Percentiles rank a stretch among this genome's conserved stretches.
phyloP scores from a whole-genome alignment of 2,888 invertebrate genomes.

The Lepidocyrtinus sp. region DNA sequence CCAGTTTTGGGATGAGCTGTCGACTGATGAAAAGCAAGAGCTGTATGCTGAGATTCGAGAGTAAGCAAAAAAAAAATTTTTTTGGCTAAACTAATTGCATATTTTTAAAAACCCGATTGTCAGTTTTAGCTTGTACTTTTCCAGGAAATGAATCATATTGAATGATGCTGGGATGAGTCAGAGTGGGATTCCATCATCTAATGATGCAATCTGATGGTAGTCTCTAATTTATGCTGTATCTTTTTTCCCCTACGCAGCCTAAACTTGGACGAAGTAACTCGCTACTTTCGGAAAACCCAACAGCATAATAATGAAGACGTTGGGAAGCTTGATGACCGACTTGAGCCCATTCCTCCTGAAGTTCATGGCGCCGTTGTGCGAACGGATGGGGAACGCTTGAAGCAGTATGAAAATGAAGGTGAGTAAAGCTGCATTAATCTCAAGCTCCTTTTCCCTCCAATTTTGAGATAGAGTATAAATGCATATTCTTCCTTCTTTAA shows the following conservation, averaged over 20 bases:
- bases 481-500: no score
- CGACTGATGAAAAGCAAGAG: slow-evolving; percentile 77
- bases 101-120: no score
- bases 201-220: no score
- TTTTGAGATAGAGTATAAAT: no score
- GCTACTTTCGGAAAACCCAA: slow-evolving; percentile 75
- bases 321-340: slow-evolving; percentile 83
- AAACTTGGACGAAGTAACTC: slow-evolving; percentile 81
- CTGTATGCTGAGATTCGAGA: slow-evolving; percentile 79
- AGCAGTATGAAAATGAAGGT: slow-evolving; percentile 82
- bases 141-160: no score
- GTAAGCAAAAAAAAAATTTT: slow-evolving; percentile 67
- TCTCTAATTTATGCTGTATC: not conserved
- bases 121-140: no score
- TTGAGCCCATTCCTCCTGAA: slow-evolving; percentile 88
- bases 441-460: no score
- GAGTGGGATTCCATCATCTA: no score
- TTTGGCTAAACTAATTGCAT: not conserved
- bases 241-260: slow-evolving; percentile 73
- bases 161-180: not conserved
- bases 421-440: slow-evolving; percentile 53
- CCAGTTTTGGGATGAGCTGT: slow-evolving; percentile 84
- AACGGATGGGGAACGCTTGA: slow-evolving; percentile 78
- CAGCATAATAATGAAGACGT: slow-evolving; percentile 78
- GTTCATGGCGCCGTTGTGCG: slow-evolving; percentile 85